Evolutionary conservation across 2,113 vertebrate genomes (phyloP).

Genomic region (Halichoeres trimaculatus): DNA sequence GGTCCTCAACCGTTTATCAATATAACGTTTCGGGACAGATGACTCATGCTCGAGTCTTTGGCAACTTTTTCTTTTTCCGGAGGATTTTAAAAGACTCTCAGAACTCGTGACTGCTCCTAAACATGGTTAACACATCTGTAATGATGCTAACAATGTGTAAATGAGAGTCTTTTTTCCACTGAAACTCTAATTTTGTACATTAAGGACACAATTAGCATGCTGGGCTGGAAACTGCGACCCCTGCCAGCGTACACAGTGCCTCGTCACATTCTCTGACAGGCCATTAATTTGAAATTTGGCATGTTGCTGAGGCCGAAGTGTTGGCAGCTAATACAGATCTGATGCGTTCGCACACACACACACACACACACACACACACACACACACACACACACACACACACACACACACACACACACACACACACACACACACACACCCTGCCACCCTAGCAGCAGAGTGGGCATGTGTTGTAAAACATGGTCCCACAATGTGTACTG

Average conservation of each 20-base stretch:
- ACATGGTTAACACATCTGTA: conserved; percentile 88
- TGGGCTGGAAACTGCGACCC: conserved; percentile 86
- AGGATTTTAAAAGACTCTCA: neutral
- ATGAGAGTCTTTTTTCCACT: conserved; percentile 89
- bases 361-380: neutral
- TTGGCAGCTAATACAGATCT: conserved; percentile 85
- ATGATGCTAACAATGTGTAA: conserved; percentile 91
- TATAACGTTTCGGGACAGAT: neutral
- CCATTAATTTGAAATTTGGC: conserved; percentile 94
- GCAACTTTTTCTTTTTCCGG: neutral
- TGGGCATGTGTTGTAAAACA: conserved; percentile 82
- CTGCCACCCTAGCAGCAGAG: conserved; percentile 58
- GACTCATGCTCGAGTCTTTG: neutral
- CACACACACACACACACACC: conserved; percentile 15
- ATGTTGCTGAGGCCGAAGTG: conserved; percentile 84
- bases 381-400: conserved; percentile 7
- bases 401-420: conserved; percentile 16
- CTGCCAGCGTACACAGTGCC: conserved; percentile 83
- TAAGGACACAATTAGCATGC: conserved; percentile 93
- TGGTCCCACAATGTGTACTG: conserved; percentile 71
- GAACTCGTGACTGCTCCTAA: conserved; percentile 31
- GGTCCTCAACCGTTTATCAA: conserved; percentile 7
- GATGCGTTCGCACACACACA: conserved; percentile 57
- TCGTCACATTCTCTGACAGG: conserved; percentile 91
- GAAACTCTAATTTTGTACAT: conserved; percentile 86